Evolutionary conservation across 2,797 vertebrate species (phyloP).

Genomic region (Sus cebifrons): DNA sequence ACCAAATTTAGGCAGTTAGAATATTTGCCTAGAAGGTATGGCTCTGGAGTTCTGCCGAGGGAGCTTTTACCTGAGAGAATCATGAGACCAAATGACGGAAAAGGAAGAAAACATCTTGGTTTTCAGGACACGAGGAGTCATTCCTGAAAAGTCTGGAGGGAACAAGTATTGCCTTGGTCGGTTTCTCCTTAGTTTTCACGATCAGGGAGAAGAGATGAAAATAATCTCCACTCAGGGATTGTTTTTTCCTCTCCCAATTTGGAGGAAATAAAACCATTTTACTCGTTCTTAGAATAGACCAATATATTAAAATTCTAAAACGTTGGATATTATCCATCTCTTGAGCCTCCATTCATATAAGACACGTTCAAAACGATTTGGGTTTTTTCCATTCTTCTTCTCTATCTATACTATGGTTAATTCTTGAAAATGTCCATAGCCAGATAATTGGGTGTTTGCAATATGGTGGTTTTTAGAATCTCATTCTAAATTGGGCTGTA

Average conservation of each 20-base stretch:
- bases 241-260: neutral
- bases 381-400: neutral
- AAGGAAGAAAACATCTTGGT: neutral
- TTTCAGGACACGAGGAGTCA: neutral
- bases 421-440: neutral
- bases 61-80: neutral
- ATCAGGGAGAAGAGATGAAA: neutral
- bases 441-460: neutral
- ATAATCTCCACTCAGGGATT: neutral
- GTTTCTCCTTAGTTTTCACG: neutral
- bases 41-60: neutral
- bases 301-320: neutral
- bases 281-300: conserved; percentile 11
- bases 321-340: neutral
- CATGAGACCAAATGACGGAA: neutral
- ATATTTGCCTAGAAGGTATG: neutral
- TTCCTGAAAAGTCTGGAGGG: neutral
- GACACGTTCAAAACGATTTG: neutral
- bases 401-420: neutral
- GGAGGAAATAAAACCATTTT: neutral
- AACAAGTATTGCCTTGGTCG: neutral
- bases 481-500: conserved; percentile 30
- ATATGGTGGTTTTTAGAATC: neutral
- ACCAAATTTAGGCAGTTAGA: conserved; percentile 18
- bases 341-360: neutral